phyloP scores from a whole-genome alignment of 2,113 vertebrate genomes.

The Hippocampus comes region DNA sequence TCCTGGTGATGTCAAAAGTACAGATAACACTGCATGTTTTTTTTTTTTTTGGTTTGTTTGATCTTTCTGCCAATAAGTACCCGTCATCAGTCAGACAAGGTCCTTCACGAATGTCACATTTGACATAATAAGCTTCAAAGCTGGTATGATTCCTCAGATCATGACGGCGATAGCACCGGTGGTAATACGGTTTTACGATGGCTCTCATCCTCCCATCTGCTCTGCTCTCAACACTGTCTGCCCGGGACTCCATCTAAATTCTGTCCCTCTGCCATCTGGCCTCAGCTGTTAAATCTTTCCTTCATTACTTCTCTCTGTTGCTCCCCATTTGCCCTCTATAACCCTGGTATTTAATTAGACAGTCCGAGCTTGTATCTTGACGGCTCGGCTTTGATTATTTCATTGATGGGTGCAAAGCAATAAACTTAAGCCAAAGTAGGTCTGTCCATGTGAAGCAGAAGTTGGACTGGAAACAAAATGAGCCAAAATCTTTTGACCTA shows the following conservation, averaged over 20 bases:
- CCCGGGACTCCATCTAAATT: slow-evolving; percentile 50
- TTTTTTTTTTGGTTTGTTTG: too few species aligned
- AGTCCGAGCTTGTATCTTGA: not conserved
- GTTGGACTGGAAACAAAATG: not conserved
- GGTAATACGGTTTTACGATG: slow-evolving; percentile 70
- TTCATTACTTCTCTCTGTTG: slow-evolving; percentile 27
- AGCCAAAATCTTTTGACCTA: not conserved
- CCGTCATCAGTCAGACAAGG: slow-evolving; percentile 6
- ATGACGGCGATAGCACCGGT: slow-evolving; percentile 61
- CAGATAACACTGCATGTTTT: too few species aligned
- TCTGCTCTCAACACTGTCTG: slow-evolving; percentile 48
- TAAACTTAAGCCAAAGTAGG: not conserved
- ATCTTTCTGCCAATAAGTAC: not conserved
- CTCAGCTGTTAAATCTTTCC: slow-evolving; percentile 43
- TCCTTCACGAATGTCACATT: slow-evolving; percentile 19
- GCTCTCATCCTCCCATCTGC: slow-evolving; percentile 67
- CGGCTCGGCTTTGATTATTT: not conserved
- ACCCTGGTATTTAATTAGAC: not conserved
- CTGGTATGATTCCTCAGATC: slow-evolving; percentile 51
- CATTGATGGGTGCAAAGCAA: not conserved
- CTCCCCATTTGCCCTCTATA: slow-evolving; percentile 20
- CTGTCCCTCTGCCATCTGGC: slow-evolving; percentile 61
- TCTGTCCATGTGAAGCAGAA: not conserved
- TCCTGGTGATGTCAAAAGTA: too few species aligned
- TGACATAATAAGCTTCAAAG: slow-evolving; percentile 56